Evolutionary conservation across 2,113 vertebrate genomes (phyloP), one percentile per base, ranked within the genome.

Genomic region (Ondatra zibethicus): DNA sequence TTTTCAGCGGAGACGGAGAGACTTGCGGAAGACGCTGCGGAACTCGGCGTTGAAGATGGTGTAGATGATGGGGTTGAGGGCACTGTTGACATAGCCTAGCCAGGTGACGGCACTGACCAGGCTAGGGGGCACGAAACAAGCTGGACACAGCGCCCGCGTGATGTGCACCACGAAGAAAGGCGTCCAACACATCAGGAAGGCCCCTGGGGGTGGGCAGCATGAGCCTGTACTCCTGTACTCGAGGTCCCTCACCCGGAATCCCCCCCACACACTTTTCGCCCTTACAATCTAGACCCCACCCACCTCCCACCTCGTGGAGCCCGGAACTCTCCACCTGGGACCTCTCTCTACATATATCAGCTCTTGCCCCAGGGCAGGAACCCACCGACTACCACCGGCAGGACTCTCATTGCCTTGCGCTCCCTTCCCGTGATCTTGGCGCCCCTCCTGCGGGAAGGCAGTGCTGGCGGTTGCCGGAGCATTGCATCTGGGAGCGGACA

Each of bases 61-160:
- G 97, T 99, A 99, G 98, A 99, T 99, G 97, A 99, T 88, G 0
- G 99, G 99, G 98, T 99, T 99, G 95, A 99, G 97, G 1, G 99
- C 99, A 17, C 99, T 99, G 98, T 99, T 99, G 98, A 99, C 99
- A 0, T 99, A 99, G 89, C 99, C 99, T 95, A 99, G 98, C 99
- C 99, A 99, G 21, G 99, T 99, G 97, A 99, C 99, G 0, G 99
- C 99, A 97, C 99, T 99, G 98, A 99, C 99, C 97, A 99, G 98
- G 55, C 98, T 98, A 0, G 98, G 97, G 0, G 99, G 98, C 78
- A 99, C 96, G 42, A 97, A 13, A 94, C 99, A 99, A 91, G 98
- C 96, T 14, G 98, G 98, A 73, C 99, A 99, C 84, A 99, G 98
- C 3, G 99, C 99, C 72, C 99, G 98, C 80, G 99, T 98, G 10